Percentiles rank a stretch among this genome's conserved stretches.
Evolutionary conservation across 2,888 invertebrate species (phyloP).

Genomic region (Epistrophe grossulariae): DNA sequence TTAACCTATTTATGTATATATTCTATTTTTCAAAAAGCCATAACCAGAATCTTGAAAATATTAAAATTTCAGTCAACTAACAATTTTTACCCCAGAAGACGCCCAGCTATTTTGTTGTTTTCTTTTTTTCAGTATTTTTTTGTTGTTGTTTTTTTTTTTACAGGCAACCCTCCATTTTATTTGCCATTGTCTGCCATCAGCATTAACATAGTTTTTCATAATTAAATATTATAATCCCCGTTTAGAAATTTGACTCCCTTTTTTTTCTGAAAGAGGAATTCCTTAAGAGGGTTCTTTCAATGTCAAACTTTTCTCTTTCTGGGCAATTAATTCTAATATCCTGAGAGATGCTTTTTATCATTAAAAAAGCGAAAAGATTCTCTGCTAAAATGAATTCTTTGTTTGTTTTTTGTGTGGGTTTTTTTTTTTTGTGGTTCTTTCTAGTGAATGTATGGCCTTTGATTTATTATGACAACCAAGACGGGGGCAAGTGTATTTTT

Average conservation of each 20-base stretch:
- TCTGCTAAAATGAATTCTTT: constrained; percentile 3
- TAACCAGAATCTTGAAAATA: too few species aligned
- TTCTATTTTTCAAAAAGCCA: too few species aligned
- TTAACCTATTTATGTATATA: too few species aligned
- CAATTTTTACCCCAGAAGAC: too few species aligned
- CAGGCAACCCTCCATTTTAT: not conserved
- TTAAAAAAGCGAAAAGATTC: constrained; percentile 57
- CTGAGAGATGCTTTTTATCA: constrained; percentile 68
- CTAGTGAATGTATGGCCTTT: constrained; percentile 39
- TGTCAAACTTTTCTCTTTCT: constrained; percentile 63
- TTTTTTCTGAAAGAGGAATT: not conserved
- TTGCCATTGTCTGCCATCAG: not conserved
- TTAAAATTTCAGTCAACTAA: too few species aligned
- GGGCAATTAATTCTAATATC: constrained; percentile 72
- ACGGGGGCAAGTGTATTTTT: constrained; percentile 44
- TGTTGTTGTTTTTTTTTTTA: not conserved
- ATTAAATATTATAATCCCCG: constrained; percentile 59
- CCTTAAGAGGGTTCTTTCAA: constrained; percentile 23
- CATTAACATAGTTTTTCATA: constrained; percentile 46
- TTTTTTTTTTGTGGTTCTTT: constrained; percentile 1
- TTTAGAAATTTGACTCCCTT: constrained; percentile 19
- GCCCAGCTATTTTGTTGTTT: too few species aligned
- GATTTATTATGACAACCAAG: constrained; percentile 70
- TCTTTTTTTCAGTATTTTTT: not conserved
- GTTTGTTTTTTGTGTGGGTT: constrained; percentile 7